Conservation (phyloP, 2,113 vertebrate species). For the Malurus melanocephalus region DNA sequence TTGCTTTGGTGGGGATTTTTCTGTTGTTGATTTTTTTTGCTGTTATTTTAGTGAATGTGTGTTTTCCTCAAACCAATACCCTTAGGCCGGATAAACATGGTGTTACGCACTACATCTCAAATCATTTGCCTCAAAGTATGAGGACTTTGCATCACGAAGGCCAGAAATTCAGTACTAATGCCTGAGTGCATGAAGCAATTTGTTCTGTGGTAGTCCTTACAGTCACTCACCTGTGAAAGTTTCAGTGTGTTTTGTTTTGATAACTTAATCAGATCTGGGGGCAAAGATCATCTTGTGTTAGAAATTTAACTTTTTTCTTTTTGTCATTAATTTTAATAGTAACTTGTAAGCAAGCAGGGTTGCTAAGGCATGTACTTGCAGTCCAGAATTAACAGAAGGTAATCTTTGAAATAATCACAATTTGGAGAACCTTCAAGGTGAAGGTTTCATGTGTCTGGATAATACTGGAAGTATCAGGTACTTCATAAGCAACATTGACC, state of each 20-base stretch:
- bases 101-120: background rate
- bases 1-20: background rate
- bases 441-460: accelerated
- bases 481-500: background rate
- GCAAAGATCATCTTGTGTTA: background rate
- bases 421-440: accelerated
- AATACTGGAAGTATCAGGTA: background rate
- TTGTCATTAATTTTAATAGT: background rate
- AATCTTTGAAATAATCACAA: background rate
- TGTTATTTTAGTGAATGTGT: background rate
- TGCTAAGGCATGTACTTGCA: background rate
- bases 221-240: background rate
- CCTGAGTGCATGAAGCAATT: background rate
- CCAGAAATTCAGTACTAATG: background rate
- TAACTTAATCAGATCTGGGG: background rate
- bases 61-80: background rate
- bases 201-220: background rate
- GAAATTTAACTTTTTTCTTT: background rate
- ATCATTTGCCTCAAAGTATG: background rate
- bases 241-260: background rate
- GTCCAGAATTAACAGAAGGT: background rate
- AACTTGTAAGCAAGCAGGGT: background rate
- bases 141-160: accelerated
- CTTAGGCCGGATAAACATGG: accelerated
- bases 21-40: background rate